A percentile compares a stretch with the other conserved stretches of the same genome.
Evolutionary conservation across 1,140 invertebrate species (phyloP).

Genomic region (Stratiolaelaps scimitus): DNA sequence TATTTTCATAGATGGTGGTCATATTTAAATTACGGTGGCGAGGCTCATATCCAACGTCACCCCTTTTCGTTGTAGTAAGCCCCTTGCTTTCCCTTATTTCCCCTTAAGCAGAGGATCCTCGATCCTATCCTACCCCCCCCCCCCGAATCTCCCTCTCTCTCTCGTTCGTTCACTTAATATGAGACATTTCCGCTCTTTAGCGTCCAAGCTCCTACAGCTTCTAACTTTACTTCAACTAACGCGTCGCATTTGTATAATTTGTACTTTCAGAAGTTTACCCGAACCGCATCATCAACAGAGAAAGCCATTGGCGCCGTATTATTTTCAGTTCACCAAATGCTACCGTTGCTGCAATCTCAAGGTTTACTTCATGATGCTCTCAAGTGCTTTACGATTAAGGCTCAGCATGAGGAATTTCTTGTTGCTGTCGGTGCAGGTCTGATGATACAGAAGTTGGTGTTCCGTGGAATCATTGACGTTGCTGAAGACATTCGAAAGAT

Average conservation of each 20-base stretch:
- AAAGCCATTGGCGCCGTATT: neutral
- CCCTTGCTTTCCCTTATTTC: too few species aligned
- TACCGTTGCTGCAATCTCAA: conserved; percentile 11
- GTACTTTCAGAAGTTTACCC: conserved; percentile 8
- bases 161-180: too few species aligned
- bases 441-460: neutral
- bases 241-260: neutral
- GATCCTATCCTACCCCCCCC: too few species aligned
- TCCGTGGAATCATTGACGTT: neutral
- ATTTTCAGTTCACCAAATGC: conserved; percentile 8
- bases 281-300: neutral
- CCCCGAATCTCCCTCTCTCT: too few species aligned
- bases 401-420: neutral
- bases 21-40: too few species aligned
- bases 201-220: too few species aligned
- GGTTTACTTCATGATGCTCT: neutral
- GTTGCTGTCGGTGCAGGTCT: conserved; percentile 9
- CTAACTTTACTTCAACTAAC: too few species aligned
- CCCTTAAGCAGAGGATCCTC: too few species aligned
- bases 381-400: conserved; percentile 4
- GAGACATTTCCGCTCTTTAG: too few species aligned
- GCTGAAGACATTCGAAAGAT: conserved; percentile 6
- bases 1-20: too few species aligned
- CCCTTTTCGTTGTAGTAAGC: too few species aligned
- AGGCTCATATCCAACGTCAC: too few species aligned